Base-by-base conservation (phyloP, 2,113 vertebrate species). In the Cephalopholis sonnerati region DNA sequence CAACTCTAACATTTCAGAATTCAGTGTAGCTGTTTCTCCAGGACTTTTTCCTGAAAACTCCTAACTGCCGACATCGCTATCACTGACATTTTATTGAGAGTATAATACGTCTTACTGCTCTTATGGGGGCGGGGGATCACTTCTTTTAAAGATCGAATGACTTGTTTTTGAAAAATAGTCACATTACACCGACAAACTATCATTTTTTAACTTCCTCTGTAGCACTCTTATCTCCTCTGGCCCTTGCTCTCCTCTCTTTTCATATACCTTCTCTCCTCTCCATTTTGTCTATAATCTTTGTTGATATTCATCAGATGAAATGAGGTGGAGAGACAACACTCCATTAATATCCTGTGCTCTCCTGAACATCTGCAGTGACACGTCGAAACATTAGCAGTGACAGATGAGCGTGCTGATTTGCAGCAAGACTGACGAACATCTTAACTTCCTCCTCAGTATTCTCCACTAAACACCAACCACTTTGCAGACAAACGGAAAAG, bases 281-380 rank as follows among this genome's bases (percentile, higher is more conserved):
- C 17, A 13, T 62, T 22, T 78, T 18, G 9, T 82, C 59, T 25
- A 22, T 82, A 27, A 59, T 63, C 41, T 69, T 63, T 80, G 29
- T 29, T 83, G 81, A 83, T 87, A 83, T 75, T 76, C 41, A 81
- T 87, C 76, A 69, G 44, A 85, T 68, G 59, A 78, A 90, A 85
- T 68, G 74, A 89, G 78, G 67, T 74, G 75, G 25, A 82, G 59
- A 67, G 62, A 79, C 58, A 57, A 81, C 62, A 77, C 66, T 66
- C 53, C 73, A 82, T 86, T 85, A 82, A 85, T 90, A 89, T 83
- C 85, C 77, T 71, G 79, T 76, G 73, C 81, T 83, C 69, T 65
- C 59, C 79, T 81, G 63, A 83, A 85, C 87, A 79, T 83, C 88
- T 64, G 81, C 69, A 64, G 48, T 29, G 63, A 79, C 48, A 32